Evolutionary conservation across 2,888 invertebrate genomes (phyloP).

Genomic region (Caenorhabditis wallacei): DNA sequence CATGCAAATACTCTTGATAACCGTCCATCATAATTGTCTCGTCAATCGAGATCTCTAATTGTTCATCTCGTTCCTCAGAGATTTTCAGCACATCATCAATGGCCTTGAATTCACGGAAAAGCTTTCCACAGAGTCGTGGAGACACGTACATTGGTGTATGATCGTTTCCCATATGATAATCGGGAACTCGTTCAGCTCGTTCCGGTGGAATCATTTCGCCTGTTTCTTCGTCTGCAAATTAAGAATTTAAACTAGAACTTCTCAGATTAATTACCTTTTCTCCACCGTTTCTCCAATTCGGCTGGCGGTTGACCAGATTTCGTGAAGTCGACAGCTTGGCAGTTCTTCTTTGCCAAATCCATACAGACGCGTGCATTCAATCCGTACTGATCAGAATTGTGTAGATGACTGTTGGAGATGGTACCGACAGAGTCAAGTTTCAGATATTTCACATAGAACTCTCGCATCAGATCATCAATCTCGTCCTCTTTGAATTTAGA

Average conservation of each 20-base stretch:
- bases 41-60: constrained; percentile 63
- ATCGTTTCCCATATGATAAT: constrained; percentile 69
- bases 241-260: neutral
- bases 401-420: constrained; percentile 83
- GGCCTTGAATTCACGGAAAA: constrained; percentile 79
- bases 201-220: constrained; percentile 69
- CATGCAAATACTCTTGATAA: constrained; percentile 48
- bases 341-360: constrained; percentile 80
- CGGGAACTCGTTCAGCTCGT: constrained; percentile 66
- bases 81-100: constrained; percentile 76
- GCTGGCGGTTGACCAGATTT: constrained; percentile 70
- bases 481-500: constrained; percentile 53
- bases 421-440: constrained; percentile 83
- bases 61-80: constrained; percentile 72
- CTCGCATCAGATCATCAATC: constrained; percentile 74
- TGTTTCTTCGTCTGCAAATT: constrained; percentile 47
- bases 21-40: constrained; percentile 52
- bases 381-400: constrained; percentile 82
- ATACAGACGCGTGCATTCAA: constrained; percentile 77
- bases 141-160: constrained; percentile 68
- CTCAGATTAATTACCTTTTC: constrained; percentile 22
- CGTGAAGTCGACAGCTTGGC: constrained; percentile 82
- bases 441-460: constrained; percentile 83
- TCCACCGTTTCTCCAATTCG: constrained; percentile 63
- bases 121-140: constrained; percentile 73